A percentile compares a stretch with the other conserved stretches of the same genome.
These are phyloP conservation scores for Entomyzon cyanotis DNA, from an alignment of 2,113 vertebrate genomes.

Conservation along the genomic window DNA sequence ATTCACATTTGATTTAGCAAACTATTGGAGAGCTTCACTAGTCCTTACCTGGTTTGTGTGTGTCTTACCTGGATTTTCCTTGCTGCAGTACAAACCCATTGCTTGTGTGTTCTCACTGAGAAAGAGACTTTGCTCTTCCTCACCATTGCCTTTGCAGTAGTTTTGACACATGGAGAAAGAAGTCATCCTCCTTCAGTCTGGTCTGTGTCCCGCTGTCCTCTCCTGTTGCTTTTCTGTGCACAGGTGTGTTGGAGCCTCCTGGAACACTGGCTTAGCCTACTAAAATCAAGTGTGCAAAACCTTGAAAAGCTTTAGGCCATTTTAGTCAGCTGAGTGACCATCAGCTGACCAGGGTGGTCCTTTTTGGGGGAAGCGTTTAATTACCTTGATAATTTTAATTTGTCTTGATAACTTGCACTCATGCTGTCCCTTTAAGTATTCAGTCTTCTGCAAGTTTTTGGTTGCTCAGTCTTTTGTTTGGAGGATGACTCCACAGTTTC, in stretches of 20 bases:
- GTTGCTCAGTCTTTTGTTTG: not conserved
- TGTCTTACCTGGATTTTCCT: not conserved
- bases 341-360: not conserved
- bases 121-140: not conserved
- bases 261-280: not conserved
- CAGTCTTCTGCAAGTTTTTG: not conserved
- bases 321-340: not conserved
- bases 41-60: not conserved
- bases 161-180: not conserved
- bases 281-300: not conserved
- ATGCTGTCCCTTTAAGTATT: accelerated
- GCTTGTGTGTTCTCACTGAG: not conserved
- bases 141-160: not conserved
- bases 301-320: accelerated
- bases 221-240: not conserved
- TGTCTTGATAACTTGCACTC: not conserved
- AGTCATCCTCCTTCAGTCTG: not conserved
- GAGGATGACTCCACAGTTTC: not conserved
- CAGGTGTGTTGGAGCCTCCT: not conserved
- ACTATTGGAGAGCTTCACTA: not conserved
- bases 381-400: not conserved
- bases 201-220: not conserved
- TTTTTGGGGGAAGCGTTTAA: not conserved
- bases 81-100: not conserved
- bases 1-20: not conserved